Evolutionary conservation across 2,113 vertebrate genomes (phyloP).

Genomic region (Microtus ochrogaster): DNA sequence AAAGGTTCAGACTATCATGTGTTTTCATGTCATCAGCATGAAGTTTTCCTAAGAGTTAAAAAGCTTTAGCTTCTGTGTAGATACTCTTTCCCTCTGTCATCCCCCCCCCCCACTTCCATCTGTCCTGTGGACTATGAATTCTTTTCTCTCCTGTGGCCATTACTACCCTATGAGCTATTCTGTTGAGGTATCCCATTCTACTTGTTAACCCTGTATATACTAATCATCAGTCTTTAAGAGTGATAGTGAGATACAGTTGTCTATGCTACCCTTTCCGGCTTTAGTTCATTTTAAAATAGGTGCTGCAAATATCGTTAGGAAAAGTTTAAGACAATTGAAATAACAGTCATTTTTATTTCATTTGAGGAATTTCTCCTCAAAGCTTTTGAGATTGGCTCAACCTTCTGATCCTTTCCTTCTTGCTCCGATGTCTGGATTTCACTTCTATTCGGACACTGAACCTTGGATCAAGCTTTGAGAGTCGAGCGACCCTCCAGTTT

Average conservation of each 20-base stretch:
- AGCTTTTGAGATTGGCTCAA: neutral
- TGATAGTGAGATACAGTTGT: slow-evolving; percentile 19
- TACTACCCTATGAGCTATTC: neutral
- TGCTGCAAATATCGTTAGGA: neutral
- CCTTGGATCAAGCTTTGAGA: neutral
- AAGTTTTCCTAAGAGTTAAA: neutral
- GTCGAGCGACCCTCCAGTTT: neutral
- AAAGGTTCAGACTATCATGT: neutral
- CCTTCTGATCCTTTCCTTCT: neutral
- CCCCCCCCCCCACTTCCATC: neutral
- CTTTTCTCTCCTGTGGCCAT: neutral
- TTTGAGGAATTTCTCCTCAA: neutral
- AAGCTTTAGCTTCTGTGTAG: neutral
- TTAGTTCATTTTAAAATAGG: slow-evolving; percentile 21
- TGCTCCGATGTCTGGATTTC: neutral
- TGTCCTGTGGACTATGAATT: neutral
- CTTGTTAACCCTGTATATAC: slow-evolving; percentile 47
- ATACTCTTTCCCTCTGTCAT: neutral
- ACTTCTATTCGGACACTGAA: neutral
- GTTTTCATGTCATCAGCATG: neutral
- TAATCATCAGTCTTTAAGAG: slow-evolving; percentile 33
- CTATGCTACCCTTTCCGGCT: neutral
- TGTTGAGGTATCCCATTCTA: neutral
- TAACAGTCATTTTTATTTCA: neutral
- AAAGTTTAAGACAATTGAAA: neutral